Percentiles rank a stretch among this genome's conserved stretches.
Conservation (phyloP, 2,888 invertebrate genomes). For the Anodontia alba region DNA sequence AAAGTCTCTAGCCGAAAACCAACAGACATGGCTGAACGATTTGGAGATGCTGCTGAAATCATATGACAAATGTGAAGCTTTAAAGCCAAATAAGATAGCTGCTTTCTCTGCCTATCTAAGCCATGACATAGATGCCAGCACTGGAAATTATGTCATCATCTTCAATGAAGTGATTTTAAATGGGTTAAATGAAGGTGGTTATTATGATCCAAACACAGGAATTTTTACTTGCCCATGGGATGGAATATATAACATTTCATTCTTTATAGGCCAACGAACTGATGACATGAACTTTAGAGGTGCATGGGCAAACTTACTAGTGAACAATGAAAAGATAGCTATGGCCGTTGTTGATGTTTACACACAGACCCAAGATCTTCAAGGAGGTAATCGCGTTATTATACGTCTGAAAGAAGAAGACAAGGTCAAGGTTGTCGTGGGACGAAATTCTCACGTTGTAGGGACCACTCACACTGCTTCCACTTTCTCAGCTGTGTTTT, state of each 20-base stretch:
- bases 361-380: background rate
- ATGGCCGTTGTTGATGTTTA: constrained; percentile 5
- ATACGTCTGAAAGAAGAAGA: background rate
- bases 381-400: constrained; percentile 21
- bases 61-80: background rate
- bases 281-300: background rate
- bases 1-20: background rate
- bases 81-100: background rate
- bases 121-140: background rate
- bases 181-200: constrained; percentile 20
- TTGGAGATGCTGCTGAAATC: background rate
- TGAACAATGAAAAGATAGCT: background rate
- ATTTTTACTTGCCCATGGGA: constrained; percentile 9
- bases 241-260: constrained; percentile 18
- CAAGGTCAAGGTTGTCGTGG: background rate
- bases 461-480: background rate
- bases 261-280: background rate
- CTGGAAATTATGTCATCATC: background rate
- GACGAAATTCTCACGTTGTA: background rate
- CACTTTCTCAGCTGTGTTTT: background rate
- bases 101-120: background rate
- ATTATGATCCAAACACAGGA: background rate
- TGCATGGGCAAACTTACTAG: constrained; percentile 1
- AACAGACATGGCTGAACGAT: constrained; percentile 12
- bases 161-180: constrained; percentile 11